These are phyloP conservation scores for Pyralis farinalis DNA, from an alignment of 2,888 invertebrate species.

Conservation along the genomic window DNA sequence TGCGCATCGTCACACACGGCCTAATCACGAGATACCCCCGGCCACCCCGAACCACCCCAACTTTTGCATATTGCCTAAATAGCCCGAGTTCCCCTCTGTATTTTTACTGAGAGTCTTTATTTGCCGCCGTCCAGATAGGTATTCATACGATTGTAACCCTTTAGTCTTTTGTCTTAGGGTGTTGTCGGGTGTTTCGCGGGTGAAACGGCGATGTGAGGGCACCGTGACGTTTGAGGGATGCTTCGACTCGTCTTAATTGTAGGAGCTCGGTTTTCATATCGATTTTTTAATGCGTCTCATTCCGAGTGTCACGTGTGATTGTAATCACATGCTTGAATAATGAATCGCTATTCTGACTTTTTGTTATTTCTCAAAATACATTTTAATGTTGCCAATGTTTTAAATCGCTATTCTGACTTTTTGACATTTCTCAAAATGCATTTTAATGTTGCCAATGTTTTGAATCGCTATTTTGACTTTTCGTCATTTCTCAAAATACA, in stretches of 20 bases:
- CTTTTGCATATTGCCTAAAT: conserved; percentile 79
- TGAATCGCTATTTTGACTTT: no score
- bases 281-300: conserved; percentile 68
- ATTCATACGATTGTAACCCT: conserved; percentile 31
- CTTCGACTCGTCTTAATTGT: conserved; percentile 67
- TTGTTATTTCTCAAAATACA: no score
- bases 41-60: conserved; percentile 50
- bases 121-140: conserved; percentile 22
- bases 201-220: conserved; percentile 29
- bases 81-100: conserved; percentile 52
- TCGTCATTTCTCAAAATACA: no score
- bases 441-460: no score
- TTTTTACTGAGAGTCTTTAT: conserved; percentile 49
- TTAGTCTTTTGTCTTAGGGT: conserved; percentile 24
- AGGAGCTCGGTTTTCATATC: conserved; percentile 59
- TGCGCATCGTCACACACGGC: conserved; percentile 80
- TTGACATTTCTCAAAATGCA: no score
- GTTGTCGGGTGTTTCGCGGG: conserved; percentile 13
- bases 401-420: no score
- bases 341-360: no score
- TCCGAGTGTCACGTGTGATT: conserved; percentile 7
- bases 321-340: background rate
- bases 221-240: conserved; percentile 72
- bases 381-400: no score
- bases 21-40: conserved; percentile 59